These are phyloP conservation scores for Fragariocoptes setiger DNA, from an alignment of 1,140 invertebrate genomes.

Conservation along the genomic window DNA sequence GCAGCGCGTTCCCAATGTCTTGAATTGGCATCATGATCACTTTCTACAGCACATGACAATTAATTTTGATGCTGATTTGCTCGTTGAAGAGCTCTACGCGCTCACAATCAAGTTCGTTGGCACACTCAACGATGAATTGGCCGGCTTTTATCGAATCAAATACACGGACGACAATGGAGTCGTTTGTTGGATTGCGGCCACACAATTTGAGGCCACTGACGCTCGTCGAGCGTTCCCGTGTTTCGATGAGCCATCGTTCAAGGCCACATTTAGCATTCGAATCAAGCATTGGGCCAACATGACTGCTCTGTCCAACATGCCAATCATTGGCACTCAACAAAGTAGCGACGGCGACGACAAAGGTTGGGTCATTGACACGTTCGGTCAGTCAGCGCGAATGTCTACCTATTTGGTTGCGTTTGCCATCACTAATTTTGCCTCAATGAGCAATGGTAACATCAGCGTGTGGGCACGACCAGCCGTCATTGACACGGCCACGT, in stretches of 20 bases:
- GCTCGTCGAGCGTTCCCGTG: conserved; percentile 67
- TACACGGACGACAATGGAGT: background rate
- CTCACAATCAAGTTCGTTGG: background rate
- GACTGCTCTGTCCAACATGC: conserved; percentile 35
- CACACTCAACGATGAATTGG: background rate
- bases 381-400: too few species aligned
- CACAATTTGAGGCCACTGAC: conserved; percentile 54
- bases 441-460: background rate
- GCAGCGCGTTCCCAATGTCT: too few species aligned
- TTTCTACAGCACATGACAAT: too few species aligned
- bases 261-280: conserved; percentile 43
- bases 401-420: conserved; percentile 20
- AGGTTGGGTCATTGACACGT: too few species aligned
- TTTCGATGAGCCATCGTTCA: conserved; percentile 68
- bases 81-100: too few species aligned
- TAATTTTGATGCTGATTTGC: too few species aligned
- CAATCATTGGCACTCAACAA: too few species aligned
- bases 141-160: conserved; percentile 4
- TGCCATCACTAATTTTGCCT: conserved; percentile 19
- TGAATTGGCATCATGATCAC: too few species aligned
- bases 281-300: conserved; percentile 30
- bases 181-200: conserved; percentile 37
- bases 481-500: conserved; percentile 15
- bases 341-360: too few species aligned
- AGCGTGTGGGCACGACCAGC: conserved; percentile 4